These are phyloP conservation scores for Myodes glareolus DNA, from an alignment of 2,113 vertebrate genomes.

Conservation along the genomic window DNA sequence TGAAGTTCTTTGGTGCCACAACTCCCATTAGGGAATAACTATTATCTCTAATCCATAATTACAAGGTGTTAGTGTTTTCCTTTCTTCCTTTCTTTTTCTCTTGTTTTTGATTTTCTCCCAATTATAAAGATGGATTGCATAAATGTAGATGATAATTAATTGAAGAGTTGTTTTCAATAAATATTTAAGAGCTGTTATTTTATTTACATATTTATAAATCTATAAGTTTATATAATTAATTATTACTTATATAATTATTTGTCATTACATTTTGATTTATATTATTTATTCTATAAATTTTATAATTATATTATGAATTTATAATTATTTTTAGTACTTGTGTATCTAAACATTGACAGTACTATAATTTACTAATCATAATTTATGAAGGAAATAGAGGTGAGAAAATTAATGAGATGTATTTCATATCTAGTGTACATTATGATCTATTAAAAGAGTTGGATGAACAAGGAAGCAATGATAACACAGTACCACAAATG, in stretches of 20 bases:
- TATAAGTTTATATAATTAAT: too few species aligned
- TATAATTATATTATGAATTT: too few species aligned
- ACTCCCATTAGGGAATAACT: neutral
- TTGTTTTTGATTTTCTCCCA: neutral
- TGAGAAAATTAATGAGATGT: neutral
- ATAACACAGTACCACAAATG: neutral
- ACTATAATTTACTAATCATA: neutral
- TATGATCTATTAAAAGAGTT: neutral
- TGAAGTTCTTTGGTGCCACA: neutral
- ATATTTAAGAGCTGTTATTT: neutral
- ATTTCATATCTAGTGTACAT: neutral
- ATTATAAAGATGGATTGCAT: neutral
- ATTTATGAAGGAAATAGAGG: neutral
- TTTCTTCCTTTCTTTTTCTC: neutral
- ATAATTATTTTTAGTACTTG: neutral
- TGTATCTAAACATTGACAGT: neutral
- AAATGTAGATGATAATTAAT: constrained; percentile 13
- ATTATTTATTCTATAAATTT: too few species aligned
- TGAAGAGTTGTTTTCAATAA: neutral
- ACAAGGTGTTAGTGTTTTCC: neutral
- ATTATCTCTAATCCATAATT: constrained; percentile 24
- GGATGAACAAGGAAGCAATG: neutral
- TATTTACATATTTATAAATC: neutral
- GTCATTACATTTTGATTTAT: too few species aligned
- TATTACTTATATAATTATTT: too few species aligned